These are phyloP conservation scores for Parelbella ahira DNA, from an alignment of 2,888 invertebrate genomes.

Conservation along the genomic window DNA sequence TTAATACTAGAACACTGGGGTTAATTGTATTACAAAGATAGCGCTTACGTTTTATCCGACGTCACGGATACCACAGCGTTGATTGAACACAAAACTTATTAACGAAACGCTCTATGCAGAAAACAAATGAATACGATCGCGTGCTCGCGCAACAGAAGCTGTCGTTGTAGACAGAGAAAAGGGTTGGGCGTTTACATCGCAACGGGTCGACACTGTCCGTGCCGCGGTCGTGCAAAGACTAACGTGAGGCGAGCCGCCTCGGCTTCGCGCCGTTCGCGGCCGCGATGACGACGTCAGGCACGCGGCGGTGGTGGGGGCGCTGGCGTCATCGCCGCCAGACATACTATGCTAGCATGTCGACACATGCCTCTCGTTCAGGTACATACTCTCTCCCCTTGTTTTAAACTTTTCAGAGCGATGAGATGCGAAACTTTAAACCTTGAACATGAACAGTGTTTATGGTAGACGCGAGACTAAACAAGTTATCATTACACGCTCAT, in stretches of 20 bases:
- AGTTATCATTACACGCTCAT: conserved; percentile 30
- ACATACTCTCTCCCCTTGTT: conserved; percentile 35
- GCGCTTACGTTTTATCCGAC: conserved; percentile 67
- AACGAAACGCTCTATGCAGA: conserved; percentile 43
- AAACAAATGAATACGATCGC: conserved; percentile 50
- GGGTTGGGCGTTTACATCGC: conserved; percentile 76
- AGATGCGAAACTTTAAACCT: conserved; percentile 38
- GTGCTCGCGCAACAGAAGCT: conserved; percentile 63
- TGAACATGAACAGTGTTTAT: conserved; percentile 34
- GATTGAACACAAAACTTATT: conserved; percentile 59
- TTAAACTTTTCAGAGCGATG: conserved; percentile 37
- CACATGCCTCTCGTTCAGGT: conserved; percentile 32
- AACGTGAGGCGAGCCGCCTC: conserved; percentile 37
- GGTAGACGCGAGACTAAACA: conserved; percentile 52
- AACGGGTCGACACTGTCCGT: conserved; percentile 74
- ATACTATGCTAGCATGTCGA: conserved; percentile 41
- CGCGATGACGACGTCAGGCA: conserved; percentile 34
- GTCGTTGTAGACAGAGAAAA: conserved; percentile 71
- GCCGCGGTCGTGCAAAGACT: conserved; percentile 76
- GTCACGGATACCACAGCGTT: conserved; percentile 42
- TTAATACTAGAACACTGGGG: conserved; percentile 49
- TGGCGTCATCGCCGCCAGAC: conserved; percentile 54
- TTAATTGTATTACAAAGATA: conserved; percentile 61
- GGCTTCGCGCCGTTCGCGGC: conserved; percentile 28
- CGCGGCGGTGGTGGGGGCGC: conserved; percentile 46